Conservation (phyloP, 2,113 vertebrate genomes). For the Dromaius novaehollandiae region DNA sequence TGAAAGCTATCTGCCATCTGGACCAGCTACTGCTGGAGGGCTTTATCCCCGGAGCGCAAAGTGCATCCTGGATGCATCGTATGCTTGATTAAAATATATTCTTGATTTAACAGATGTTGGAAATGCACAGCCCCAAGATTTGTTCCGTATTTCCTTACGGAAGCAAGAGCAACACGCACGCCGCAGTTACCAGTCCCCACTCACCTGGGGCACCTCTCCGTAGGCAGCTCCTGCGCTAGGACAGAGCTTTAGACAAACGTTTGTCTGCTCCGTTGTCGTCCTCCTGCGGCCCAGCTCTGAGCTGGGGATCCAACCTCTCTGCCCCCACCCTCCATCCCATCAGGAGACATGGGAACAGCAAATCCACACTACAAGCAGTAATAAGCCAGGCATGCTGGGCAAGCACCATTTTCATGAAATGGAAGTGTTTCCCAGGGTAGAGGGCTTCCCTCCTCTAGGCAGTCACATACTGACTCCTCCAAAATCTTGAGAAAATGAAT, state of each 20-base stretch:
- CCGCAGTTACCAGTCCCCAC: rapidly evolving
- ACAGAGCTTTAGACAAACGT: neutral
- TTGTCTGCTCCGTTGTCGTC: neutral
- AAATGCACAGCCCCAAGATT: neutral
- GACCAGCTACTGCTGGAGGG: neutral
- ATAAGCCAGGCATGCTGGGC: rapidly evolving
- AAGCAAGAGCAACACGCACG: neutral
- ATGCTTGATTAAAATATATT: neutral
- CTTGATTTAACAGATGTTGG: neutral
- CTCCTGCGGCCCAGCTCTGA: neutral
- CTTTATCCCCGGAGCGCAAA: neutral
- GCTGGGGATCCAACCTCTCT: neutral
- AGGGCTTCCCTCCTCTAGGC: neutral
- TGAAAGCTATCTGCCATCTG: rapidly evolving
- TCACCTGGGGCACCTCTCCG: rapidly evolving
- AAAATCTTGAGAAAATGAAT: too few relatives aligned
- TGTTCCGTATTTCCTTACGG: neutral
- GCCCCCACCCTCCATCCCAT: neutral
- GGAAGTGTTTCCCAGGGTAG: too few relatives aligned
- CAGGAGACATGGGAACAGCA: too few relatives aligned
- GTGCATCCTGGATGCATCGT: rapidly evolving
- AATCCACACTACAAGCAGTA: neutral
- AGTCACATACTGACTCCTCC: neutral
- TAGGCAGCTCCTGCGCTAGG: neutral
- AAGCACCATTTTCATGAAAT: too few relatives aligned